Base-by-base conservation (phyloP, 2,113 vertebrate genomes). In the Eolophus roseicapilla region DNA sequence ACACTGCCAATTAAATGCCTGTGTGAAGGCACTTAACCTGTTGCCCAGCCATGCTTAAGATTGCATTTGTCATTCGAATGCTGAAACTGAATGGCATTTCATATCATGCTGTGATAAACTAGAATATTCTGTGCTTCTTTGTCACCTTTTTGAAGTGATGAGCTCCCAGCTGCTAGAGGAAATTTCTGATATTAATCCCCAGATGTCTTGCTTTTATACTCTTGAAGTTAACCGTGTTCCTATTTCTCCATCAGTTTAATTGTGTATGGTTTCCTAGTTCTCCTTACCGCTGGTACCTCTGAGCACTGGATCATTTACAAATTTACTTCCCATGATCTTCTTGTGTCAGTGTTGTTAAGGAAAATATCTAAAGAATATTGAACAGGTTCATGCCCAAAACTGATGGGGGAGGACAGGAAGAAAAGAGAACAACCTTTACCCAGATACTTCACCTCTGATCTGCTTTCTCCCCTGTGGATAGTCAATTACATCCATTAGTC, bases 1-100 rank as follows among this genome's bases (percentile, higher is more conserved):
- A 84, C 65, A 47, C 65, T 91, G 89, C 73, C 89, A 71, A 84
- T 84, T 92, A 81, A 75, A 16, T 52, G 69, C 69, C 77, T 65
- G 23, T 79, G 60, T 91, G 83, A 84, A 92, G 65, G 81, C 62
- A 52, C 77, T 93, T 92, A 91, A 92, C 91, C 74, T 86, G 93
- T 92, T 91, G 65, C 74, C 59, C 65, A 91, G 83, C 46, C 91
- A 84, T 6, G 14, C 37, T 86, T 88, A 68, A 87, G 81, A 76
- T 7, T 79, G 70, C 29, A n/a, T 89, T 93, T 93, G 65, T 78
- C 57, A 60, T 92, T 93, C 80, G 83, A 63, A 65, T 68, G 50
- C 46, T 91, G 70, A 44, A 95, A 60, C 67, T 82, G 62, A 95
- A 76, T 47, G 65, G 73, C 74, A 79, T 93, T 92, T 92, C 62